phyloP scores from a whole-genome alignment of 2,113 vertebrate genomes.

The Aix galericulata region DNA sequence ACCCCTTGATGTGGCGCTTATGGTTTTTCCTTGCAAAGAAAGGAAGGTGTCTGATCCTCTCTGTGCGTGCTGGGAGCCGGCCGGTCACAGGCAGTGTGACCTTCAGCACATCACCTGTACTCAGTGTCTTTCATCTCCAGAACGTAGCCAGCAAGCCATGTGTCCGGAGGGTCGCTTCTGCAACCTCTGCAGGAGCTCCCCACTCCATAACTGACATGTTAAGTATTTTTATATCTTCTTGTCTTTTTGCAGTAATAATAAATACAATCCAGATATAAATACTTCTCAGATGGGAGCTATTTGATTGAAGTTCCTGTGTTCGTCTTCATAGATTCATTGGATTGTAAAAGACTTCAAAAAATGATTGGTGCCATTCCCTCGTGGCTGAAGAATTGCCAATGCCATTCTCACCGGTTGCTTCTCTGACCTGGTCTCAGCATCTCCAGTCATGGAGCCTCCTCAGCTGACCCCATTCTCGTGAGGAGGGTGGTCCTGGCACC shows the following conservation, averaged over 20 bases:
- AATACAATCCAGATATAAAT: neutral
- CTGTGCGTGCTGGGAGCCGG: neutral
- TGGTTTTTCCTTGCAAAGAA: conserved; percentile 28
- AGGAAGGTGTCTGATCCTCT: conserved; percentile 19
- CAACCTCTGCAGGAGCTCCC: neutral
- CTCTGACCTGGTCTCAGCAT: neutral
- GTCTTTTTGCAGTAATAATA: neutral
- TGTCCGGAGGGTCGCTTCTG: neutral
- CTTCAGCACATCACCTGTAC: conserved; percentile 41
- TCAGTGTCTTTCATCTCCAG: conserved; percentile 3
- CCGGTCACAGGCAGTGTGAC: conserved; percentile 24
- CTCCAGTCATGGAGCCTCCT: neutral
- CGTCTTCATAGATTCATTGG: neutral
- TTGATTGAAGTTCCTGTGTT: neutral
- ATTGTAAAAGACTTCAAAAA: neutral
- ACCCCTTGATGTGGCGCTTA: conserved; percentile 45
- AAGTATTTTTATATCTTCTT: neutral
- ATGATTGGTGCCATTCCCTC: neutral
- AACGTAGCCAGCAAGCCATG: neutral
- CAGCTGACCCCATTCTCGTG: neutral
- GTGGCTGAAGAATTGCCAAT: neutral
- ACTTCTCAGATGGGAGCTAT: neutral
- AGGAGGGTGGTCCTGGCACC: neutral
- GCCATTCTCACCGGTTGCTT: rapidly evolving
- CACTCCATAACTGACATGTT: neutral